phyloP scores from a whole-genome alignment of 2,888 invertebrate species.

The Trissoscelio sp. region DNA sequence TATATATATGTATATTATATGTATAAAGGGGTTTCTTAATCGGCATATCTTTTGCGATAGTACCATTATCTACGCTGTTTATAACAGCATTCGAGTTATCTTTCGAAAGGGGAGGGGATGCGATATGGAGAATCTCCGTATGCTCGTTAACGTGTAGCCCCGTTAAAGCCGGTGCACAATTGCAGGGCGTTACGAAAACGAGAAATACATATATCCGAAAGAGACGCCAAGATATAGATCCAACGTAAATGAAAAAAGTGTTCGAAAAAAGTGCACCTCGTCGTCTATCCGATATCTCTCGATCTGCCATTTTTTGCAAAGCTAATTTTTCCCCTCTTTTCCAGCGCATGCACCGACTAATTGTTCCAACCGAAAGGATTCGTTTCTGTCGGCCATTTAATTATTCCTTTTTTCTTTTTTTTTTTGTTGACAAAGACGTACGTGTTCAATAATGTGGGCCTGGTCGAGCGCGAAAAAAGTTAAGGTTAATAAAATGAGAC shows the following conservation, averaged over 20 bases:
- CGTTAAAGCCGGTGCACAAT: constrained; percentile 46
- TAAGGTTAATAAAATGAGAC: constrained; percentile 21
- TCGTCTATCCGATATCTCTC: constrained; percentile 30
- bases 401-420: constrained; percentile 70
- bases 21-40: no score
- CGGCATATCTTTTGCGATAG: no score
- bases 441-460: constrained; percentile 56
- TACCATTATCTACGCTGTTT: constrained; percentile 49
- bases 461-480: constrained; percentile 22
- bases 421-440: constrained; percentile 63
- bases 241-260: constrained; percentile 11
- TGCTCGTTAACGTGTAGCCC: constrained; percentile 57
- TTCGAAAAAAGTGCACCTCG: constrained; percentile 7
- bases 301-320: constrained; percentile 40
- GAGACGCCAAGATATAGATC: constrained; percentile 28
- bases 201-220: constrained; percentile 42
- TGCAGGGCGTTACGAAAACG: constrained; percentile 22
- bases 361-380: constrained; percentile 76
- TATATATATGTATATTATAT: no score
- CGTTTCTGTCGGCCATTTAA: constrained; percentile 72
- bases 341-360: constrained; percentile 69
- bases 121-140: constrained; percentile 24
- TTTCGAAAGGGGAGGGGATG: constrained; percentile 32
- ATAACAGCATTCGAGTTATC: constrained; percentile 44
- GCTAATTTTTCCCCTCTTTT: constrained; percentile 27